Percentiles rank a stretch among this genome's conserved stretches.
These are phyloP conservation scores for Alligator sinensis DNA, from an alignment of 2,113 vertebrate genomes.

Conservation along the genomic window DNA sequence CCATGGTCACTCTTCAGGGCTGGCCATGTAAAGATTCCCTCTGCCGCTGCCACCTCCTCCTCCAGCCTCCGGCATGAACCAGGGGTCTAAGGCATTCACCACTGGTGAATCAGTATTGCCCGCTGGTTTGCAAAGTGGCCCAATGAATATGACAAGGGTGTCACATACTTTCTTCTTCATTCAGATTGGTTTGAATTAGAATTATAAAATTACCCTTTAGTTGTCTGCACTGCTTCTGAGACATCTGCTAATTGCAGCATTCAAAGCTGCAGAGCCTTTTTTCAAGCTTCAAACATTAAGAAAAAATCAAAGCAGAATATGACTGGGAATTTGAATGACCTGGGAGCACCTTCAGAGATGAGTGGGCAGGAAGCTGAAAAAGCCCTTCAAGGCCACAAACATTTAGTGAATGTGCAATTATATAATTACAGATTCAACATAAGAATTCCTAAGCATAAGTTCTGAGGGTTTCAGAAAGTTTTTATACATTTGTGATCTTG, in stretches of 20 bases:
- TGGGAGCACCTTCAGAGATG: background rate
- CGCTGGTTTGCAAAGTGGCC: no score
- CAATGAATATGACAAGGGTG: no score
- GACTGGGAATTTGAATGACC: background rate
- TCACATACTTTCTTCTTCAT: no score
- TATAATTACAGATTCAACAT: background rate
- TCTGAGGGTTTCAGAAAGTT: background rate
- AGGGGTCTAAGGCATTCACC: no score
- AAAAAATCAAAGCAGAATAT: background rate
- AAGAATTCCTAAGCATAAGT: background rate
- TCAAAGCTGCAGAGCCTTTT: background rate
- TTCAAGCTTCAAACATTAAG: background rate
- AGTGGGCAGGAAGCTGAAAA: background rate
- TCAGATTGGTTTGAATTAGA: no score
- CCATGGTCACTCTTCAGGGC: no score
- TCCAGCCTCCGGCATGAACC: no score
- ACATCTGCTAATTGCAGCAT: background rate
- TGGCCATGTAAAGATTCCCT: no score
- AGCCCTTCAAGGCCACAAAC: background rate
- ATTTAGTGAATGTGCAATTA: slow-evolving; percentile 27
- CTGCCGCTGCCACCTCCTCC: no score
- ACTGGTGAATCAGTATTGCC: no score
- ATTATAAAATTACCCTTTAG: background rate
- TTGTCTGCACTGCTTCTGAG: background rate
- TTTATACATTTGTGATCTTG: background rate